A percentile compares a stretch with the other conserved stretches of the same genome.
Evolutionary conservation across 2,888 invertebrate species (phyloP).

Genomic region (Drosophila neutralis): DNA sequence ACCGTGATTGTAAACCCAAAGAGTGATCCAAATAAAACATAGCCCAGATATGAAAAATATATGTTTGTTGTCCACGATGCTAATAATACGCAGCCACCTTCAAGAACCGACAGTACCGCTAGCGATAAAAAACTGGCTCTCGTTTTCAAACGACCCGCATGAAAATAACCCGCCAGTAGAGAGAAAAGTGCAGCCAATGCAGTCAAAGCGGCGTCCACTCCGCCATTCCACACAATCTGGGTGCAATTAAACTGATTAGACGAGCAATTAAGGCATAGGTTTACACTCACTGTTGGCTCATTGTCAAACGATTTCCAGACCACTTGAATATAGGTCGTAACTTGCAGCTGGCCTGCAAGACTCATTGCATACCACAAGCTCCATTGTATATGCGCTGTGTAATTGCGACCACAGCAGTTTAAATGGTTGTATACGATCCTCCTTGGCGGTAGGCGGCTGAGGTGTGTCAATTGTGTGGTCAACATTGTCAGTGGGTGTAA

Average conservation of each 20-base stretch:
- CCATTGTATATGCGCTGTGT: constrained; percentile 88
- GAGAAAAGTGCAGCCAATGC: constrained; percentile 88
- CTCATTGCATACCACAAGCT: constrained; percentile 91
- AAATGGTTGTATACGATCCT: constrained; percentile 44
- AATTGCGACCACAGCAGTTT: constrained; percentile 87
- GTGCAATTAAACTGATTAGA: background rate
- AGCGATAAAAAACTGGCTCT: constrained; percentile 85
- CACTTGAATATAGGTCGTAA: constrained; percentile 89
- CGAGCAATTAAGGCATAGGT: background rate
- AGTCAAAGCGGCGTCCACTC: constrained; percentile 91
- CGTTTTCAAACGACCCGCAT: constrained; percentile 78
- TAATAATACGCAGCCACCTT: constrained; percentile 86
- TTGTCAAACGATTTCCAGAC: constrained; percentile 88
- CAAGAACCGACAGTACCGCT: constrained; percentile 85
- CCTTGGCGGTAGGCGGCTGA: background rate
- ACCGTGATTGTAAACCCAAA: constrained; percentile 88
- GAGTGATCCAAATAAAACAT: constrained; percentile 90
- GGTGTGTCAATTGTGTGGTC: background rate
- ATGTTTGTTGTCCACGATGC: constrained; percentile 87
- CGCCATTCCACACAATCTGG: constrained; percentile 88
- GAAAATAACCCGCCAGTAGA: constrained; percentile 86
- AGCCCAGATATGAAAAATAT: constrained; percentile 91
- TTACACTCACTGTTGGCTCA: constrained; percentile 75
- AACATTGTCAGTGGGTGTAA: constrained; percentile 6
- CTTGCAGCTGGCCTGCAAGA: constrained; percentile 90